Evolutionary conservation across 2,797 vertebrate species (phyloP).

Genomic region (Saxicola maurus): DNA sequence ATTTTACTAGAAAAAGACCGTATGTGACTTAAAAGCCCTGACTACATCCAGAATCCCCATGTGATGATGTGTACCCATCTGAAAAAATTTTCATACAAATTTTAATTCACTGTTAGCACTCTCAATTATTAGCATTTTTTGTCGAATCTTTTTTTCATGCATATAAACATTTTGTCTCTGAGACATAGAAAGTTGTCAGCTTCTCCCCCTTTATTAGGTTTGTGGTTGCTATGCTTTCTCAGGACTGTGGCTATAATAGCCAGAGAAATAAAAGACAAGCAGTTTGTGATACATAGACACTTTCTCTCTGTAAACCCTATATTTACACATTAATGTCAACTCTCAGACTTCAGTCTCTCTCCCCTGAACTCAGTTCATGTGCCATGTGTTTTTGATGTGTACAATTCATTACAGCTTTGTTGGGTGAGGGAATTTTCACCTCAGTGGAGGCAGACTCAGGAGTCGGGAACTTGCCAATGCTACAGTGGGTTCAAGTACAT

Average conservation of each 20-base stretch:
- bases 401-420: neutral
- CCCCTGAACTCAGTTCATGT: rapidly evolving
- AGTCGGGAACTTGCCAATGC: neutral
- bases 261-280: neutral
- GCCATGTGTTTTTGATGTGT: neutral
- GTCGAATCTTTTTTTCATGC: neutral
- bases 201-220: neutral
- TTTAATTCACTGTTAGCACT: neutral
- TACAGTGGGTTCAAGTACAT: neutral
- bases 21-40: neutral
- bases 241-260: neutral
- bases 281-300: neutral
- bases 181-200: neutral
- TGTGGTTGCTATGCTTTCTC: neutral
- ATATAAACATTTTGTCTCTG: neutral
- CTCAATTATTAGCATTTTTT: neutral
- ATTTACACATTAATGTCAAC: neutral
- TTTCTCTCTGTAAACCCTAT: neutral
- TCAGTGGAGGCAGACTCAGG: neutral
- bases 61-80: neutral
- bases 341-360: neutral
- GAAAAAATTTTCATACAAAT: neutral
- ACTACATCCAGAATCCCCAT: neutral
- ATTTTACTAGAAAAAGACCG: neutral
- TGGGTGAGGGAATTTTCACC: neutral